These are phyloP conservation scores for Spilarctia lutea DNA, from an alignment of 2,888 invertebrate genomes.

Conservation along the genomic window DNA sequence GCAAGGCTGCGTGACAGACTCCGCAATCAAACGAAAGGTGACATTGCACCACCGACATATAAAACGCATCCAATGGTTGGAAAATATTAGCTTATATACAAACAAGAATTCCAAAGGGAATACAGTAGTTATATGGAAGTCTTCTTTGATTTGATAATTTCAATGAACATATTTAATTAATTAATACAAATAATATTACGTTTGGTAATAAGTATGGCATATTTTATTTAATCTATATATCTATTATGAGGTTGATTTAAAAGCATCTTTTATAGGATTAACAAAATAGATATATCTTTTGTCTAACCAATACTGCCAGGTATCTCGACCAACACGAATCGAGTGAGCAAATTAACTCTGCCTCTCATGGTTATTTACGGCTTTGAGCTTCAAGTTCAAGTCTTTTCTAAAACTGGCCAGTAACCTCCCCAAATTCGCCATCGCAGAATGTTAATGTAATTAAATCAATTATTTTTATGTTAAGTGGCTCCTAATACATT, in stretches of 20 bases:
- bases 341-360: too few species aligned
- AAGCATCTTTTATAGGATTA: too few species aligned
- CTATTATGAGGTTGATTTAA: too few species aligned
- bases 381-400: too few species aligned
- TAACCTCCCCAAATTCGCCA: too few species aligned
- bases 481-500: too few species aligned
- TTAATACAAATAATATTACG: neutral
- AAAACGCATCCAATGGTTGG: neutral
- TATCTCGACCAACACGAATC: too few species aligned
- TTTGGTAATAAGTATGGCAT: neutral
- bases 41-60: neutral
- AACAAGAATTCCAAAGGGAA: neutral
- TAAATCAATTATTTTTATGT: too few species aligned
- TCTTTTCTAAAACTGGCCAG: too few species aligned
- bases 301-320: too few species aligned
- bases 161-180: neutral
- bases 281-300: neutral
- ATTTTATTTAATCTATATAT: neutral
- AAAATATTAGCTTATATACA: neutral
- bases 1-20: conserved; percentile 48
- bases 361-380: too few species aligned
- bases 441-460: too few species aligned
- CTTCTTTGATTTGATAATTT: neutral
- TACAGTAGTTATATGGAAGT: neutral
- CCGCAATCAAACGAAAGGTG: conserved; percentile 28